These are phyloP conservation scores for Nyctereutes procyonoides DNA, from an alignment of 2,113 vertebrate species.

Conservation along the genomic window DNA sequence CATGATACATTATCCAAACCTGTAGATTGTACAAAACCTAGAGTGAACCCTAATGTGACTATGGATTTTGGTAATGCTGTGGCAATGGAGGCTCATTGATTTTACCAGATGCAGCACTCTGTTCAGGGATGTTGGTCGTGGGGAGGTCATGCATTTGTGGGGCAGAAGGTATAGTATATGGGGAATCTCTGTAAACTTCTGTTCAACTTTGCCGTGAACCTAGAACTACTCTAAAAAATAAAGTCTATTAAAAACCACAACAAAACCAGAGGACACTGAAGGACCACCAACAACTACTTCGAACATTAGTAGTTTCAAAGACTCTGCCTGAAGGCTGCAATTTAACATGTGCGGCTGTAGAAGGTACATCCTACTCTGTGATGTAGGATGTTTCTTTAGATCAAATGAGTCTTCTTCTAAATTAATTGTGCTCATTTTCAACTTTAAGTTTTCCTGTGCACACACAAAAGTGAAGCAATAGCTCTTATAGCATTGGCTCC, in stretches of 20 bases:
- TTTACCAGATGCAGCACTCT: background rate
- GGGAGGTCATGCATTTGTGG: background rate
- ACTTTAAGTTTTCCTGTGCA: background rate
- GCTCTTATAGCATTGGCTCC: background rate
- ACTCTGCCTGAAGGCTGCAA: background rate
- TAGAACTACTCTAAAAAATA: background rate
- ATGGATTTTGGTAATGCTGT: background rate
- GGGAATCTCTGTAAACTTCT: too few species aligned
- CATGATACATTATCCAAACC: background rate
- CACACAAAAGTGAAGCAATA: background rate
- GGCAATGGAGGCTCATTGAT: background rate
- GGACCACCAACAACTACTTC: background rate
- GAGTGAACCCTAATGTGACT: background rate
- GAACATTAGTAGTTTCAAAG: background rate
- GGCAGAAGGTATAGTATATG: background rate
- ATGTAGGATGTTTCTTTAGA: background rate
- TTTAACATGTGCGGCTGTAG: background rate
- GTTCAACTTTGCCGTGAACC: background rate
- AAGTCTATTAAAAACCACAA: background rate
- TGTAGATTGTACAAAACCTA: background rate
- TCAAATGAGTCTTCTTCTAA: background rate
- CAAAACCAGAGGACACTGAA: background rate
- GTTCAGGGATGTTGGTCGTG: background rate
- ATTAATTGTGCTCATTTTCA: conserved; percentile 15
- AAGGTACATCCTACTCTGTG: background rate